Conservation (phyloP, 92 coral and sea anemone species). For the Nematostella vectensis region DNA sequence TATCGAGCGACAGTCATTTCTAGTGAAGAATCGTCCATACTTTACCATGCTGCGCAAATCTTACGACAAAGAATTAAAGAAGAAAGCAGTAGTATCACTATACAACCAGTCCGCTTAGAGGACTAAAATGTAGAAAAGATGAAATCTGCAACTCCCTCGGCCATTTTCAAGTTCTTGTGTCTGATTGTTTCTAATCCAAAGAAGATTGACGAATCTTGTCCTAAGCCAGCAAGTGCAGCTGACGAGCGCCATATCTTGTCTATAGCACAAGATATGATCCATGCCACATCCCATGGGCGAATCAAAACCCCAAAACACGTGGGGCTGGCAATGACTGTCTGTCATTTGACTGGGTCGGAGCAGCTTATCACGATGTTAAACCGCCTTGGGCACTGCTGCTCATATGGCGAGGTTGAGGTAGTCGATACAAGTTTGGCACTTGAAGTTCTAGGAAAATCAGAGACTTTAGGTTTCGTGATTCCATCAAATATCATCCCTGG, state of each 20-base stretch:
- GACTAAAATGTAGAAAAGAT: slow-evolving; percentile 27
- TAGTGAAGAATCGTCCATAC: slow-evolving; percentile 19
- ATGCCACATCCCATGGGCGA: slow-evolving; percentile 35
- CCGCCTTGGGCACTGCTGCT: slow-evolving; percentile 22
- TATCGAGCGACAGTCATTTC: too few species aligned
- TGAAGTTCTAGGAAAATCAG: slow-evolving; percentile 30
- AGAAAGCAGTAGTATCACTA: slow-evolving; percentile 20
- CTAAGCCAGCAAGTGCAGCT: slow-evolving; percentile 11
- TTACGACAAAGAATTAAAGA: slow-evolving; percentile 27
- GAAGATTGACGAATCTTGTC: slow-evolving; percentile 9
- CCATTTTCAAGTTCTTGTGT: slow-evolving; percentile 33
- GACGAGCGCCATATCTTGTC: slow-evolving; percentile 27
- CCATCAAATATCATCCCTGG: slow-evolving; percentile 56
- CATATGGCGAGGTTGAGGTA: slow-evolving; percentile 27
- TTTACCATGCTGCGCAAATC: slow-evolving; percentile 37
- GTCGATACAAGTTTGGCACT: slow-evolving; percentile 40
- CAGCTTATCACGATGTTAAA: slow-evolving; percentile 37
- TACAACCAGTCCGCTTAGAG: slow-evolving; percentile 36
- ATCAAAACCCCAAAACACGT: slow-evolving; percentile 45
- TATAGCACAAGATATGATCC: slow-evolving; percentile 27
- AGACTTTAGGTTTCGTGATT: slow-evolving; percentile 14
- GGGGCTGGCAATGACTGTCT: slow-evolving; percentile 44
- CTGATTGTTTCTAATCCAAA: slow-evolving; percentile 24
- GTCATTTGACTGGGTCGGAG: slow-evolving; percentile 32
- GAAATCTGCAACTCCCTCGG: slow-evolving; percentile 17